Evolutionary conservation across 2,113 vertebrate genomes (phyloP).

Genomic region (cattle (Bos taurus)): DNA sequence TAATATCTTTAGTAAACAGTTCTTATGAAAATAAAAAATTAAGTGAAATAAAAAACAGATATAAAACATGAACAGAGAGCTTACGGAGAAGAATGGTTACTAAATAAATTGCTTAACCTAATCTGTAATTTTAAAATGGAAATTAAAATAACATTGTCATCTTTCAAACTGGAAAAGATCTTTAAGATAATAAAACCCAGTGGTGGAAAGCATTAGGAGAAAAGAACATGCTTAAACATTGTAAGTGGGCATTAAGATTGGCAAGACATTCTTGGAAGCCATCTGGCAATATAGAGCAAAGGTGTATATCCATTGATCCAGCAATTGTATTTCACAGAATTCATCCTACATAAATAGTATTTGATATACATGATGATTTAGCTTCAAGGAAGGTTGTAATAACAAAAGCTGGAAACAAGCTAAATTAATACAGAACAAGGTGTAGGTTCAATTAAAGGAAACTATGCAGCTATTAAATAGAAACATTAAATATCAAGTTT

Average conservation of each 20-base stretch:
- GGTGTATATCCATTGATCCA: neutral
- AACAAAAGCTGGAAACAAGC: constrained; percentile 13
- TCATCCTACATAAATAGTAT: constrained; percentile 4
- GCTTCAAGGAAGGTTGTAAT: neutral
- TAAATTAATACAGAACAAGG: neutral
- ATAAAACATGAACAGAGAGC: neutral
- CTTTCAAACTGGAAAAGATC: neutral
- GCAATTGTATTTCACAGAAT: neutral
- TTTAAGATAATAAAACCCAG: constrained; percentile 13
- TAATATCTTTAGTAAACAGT: neutral
- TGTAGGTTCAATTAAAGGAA: neutral
- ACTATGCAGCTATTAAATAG: neutral
- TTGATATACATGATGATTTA: neutral
- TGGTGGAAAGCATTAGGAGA: neutral
- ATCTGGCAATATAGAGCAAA: constrained; percentile 11
- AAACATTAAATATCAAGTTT: neutral
- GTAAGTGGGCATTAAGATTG: neutral
- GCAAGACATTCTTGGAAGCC: neutral
- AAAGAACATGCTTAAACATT: neutral
- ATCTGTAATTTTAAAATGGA: constrained; percentile 13
- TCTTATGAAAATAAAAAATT: neutral
- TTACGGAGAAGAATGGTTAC: neutral
- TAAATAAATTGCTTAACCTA: neutral
- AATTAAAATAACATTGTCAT: constrained; percentile 12
- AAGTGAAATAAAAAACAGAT: neutral